These are phyloP conservation scores for Lochmaea crataegi DNA, from an alignment of 2,888 invertebrate species.

Conservation along the genomic window DNA sequence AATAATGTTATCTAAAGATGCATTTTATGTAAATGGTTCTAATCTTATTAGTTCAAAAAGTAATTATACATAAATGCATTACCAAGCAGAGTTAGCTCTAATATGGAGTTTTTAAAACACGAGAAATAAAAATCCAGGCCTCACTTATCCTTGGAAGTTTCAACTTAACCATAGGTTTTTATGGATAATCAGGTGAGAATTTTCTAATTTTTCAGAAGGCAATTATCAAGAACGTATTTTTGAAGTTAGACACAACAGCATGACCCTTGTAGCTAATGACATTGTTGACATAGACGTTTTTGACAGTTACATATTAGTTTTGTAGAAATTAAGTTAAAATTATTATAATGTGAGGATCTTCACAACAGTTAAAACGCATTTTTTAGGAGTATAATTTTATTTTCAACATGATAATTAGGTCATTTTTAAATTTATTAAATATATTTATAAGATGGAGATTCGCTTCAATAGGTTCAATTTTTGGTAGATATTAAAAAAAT, in stretches of 20 bases:
- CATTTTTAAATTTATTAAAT: no score
- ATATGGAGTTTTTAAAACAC: no score
- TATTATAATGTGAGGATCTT: not conserved
- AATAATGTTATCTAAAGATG: no score
- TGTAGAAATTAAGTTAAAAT: not conserved
- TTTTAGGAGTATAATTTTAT: not conserved
- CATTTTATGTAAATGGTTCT: no score
- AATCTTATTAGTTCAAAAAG: no score
- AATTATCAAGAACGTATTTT: not conserved
- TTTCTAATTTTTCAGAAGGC: not conserved
- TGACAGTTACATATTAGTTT: constrained; percentile 27
- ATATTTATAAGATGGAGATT: no score
- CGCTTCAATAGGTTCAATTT: no score
- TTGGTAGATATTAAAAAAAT: no score
- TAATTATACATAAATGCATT: no score
- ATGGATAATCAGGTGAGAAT: not conserved
- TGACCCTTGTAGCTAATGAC: constrained; percentile 39
- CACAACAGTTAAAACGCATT: not conserved
- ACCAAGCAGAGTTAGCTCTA: no score
- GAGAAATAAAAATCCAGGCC: no score
- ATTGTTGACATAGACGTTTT: constrained; percentile 34
- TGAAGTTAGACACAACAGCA: constrained; percentile 32
- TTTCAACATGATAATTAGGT: no score
- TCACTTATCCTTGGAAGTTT: not conserved
- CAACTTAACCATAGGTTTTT: not conserved